These are phyloP conservation scores for Echiichthys vipera DNA, from an alignment of 2,797 vertebrate genomes.

Conservation along the genomic window DNA sequence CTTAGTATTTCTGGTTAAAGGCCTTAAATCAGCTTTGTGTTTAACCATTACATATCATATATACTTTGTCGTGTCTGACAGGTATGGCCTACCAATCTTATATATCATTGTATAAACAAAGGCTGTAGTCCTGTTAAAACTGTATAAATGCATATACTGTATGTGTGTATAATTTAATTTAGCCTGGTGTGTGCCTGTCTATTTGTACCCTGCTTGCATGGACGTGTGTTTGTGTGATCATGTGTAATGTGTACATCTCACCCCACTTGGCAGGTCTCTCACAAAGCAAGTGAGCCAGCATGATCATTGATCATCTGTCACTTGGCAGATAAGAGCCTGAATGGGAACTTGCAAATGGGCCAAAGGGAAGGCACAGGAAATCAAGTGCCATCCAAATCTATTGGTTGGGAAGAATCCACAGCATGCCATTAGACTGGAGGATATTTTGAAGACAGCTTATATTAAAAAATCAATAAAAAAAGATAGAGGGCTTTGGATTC, in stretches of 20 bases:
- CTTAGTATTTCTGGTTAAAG: constrained; percentile 5
- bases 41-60: constrained; percentile 12
- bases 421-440: constrained; percentile 46
- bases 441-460: constrained; percentile 44
- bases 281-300: constrained; percentile 47
- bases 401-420: constrained; percentile 51
- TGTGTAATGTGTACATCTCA: constrained; percentile 59
- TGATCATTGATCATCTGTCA: constrained; percentile 72
- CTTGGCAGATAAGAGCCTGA: constrained; percentile 61
- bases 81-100: background rate
- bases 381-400: constrained; percentile 62
- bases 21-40: constrained; percentile 25
- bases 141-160: background rate
- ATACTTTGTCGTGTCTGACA: background rate
- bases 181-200: constrained; percentile 1
- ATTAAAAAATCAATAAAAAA: constrained; percentile 20
- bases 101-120: background rate
- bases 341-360: constrained; percentile 52
- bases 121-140: background rate
- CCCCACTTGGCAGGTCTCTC: constrained; percentile 50
- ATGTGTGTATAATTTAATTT: background rate
- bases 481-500: constrained; percentile 56
- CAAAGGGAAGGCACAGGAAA: constrained; percentile 68
- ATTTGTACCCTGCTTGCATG: background rate
- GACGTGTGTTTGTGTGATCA: constrained; percentile 27